Evolutionary conservation across 2,797 vertebrate species (phyloP).

Genomic region (Naso thynnoides): DNA sequence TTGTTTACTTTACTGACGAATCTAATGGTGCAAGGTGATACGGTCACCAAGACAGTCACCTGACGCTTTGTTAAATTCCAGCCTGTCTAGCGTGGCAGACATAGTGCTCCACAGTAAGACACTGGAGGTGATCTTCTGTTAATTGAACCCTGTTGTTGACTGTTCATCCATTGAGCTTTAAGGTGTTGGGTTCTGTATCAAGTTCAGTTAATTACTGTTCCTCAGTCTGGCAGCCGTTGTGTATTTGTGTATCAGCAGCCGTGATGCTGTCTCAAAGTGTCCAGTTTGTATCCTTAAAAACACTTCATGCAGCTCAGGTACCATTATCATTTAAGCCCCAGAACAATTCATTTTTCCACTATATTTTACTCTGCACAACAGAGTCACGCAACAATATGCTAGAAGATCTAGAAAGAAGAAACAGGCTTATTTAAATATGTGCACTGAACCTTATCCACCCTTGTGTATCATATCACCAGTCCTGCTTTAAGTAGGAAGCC

Average conservation of each 20-base stretch:
- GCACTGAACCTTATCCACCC: constrained; percentile 30
- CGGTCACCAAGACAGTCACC: constrained; percentile 45
- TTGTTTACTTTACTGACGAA: constrained; percentile 22
- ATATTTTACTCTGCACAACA: constrained; percentile 4
- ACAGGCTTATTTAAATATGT: constrained; percentile 41
- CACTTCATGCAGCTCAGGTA: neutral
- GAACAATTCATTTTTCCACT: constrained; percentile 2
- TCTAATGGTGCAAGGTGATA: constrained; percentile 37
- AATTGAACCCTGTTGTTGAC: constrained; percentile 65
- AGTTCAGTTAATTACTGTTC: constrained; percentile 75
- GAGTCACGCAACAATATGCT: constrained; percentile 26
- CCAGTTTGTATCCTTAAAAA: neutral
- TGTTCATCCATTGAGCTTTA: constrained; percentile 46
- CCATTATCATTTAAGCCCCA: neutral
- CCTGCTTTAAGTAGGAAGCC: constrained; percentile 19
- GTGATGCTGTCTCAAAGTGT: neutral
- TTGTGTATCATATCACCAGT: constrained; percentile 43
- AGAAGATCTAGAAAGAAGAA: constrained; percentile 39
- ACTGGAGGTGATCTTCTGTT: constrained; percentile 66
- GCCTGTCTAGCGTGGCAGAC: constrained; percentile 37
- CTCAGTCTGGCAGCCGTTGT: constrained; percentile 41
- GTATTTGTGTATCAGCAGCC: neutral
- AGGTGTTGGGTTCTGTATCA: constrained; percentile 74
- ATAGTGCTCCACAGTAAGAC: constrained; percentile 36
- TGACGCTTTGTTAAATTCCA: constrained; percentile 56